Evolutionary conservation across 2,888 invertebrate genomes (phyloP), one percentile per base, ranked within the genome.

Genomic region (Ditula angustiorana): DNA sequence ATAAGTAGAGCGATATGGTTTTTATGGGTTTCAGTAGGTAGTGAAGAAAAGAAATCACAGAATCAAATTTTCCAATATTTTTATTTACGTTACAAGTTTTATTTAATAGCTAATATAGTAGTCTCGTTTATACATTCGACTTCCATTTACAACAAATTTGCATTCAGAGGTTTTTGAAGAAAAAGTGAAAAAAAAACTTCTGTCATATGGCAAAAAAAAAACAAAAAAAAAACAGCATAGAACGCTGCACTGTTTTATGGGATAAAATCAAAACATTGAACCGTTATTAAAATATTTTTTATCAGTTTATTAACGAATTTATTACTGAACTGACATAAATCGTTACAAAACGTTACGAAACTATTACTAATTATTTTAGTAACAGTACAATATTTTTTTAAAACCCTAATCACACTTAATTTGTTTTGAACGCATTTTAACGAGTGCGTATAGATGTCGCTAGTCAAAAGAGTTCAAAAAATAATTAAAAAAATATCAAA

Each of bases 71-170:
- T 28, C 35, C 28, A 53, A 64, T 33, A 30, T 47, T 57, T 60
- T 63, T 58, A 58, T 58, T 64, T 64, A 64, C 64, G 64, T 64
- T 59, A 62, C 50, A 57, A 28, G 53, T 64, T 61, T 59, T 58
- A 64, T 52, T 59, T 46, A 59, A 53, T 75, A 82, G 76, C 81
- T 76, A 76, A 74, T 81, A 78, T 80, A 80, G 70, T 72, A 73
- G 72, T 76, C 72, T 72, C 71, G 68, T 72, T 55, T 63, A 74
- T 74, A 74, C 71, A 73, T 70, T 70, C 73, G 69, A 72, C 71
- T 74, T 71, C 69, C 8, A 72, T 81, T 75, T 78, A 80, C 77
- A 82, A 78, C 71, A 73, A n/a, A 69, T 68, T 70, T 70, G 73
- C 70, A 74, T 78, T 78, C 80, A 78, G 7, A 41, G 2, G 8